Evolutionary conservation across 2,797 vertebrate genomes (phyloP), one percentile per base, ranked within the genome.

Genomic region (Zenarchopterus dispar): DNA sequence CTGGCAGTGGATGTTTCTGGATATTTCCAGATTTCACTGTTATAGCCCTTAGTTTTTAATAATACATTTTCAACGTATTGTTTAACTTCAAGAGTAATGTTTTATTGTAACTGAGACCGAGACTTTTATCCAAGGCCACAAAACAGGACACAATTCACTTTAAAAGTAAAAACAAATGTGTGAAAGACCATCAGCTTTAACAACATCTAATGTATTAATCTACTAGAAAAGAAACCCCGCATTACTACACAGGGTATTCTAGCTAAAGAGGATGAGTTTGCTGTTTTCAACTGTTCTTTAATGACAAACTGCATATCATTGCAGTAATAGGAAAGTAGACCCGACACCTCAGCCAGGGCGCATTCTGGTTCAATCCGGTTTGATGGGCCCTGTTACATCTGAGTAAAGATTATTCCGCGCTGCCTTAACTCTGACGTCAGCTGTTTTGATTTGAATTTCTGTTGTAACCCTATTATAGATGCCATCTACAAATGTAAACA

Each of bases 341-440:
- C 88, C 85, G 65, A 41, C 62, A 4, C 4, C 0, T 56, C 78
- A 43, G 45, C 39, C 4, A 15, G 2, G 36, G 36, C 3, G 8
- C 1, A 71, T 85, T 89, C 93, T 71, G 62, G 93, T 92, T 91
- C 80, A 28, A 91, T 79, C 92, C 76, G 83, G 93, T 90, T 86
- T 82, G 54, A 22, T 1, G 17, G 60, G 28, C 71, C 70, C 24
- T 60, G 42, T 82, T 46, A 61, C 71, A 47, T 18, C 24, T 48
- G 57, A 56, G 26, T 10, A 41, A 50, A 71, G 62, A 93, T 91
- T 19, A 67, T 50, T 92, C 84, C 93, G 91, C 90, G 26, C 17
- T 54, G 60, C 39, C 39, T 17, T 41, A 74, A 17, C 1, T 1
- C 62, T 91, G 90, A 93, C 92, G 90, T 90, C 73, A 78, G 48